Evolutionary conservation across 35 echinoderm and acorn worm species (phyloP).

Genomic region (Ophiothrix spiculata): DNA sequence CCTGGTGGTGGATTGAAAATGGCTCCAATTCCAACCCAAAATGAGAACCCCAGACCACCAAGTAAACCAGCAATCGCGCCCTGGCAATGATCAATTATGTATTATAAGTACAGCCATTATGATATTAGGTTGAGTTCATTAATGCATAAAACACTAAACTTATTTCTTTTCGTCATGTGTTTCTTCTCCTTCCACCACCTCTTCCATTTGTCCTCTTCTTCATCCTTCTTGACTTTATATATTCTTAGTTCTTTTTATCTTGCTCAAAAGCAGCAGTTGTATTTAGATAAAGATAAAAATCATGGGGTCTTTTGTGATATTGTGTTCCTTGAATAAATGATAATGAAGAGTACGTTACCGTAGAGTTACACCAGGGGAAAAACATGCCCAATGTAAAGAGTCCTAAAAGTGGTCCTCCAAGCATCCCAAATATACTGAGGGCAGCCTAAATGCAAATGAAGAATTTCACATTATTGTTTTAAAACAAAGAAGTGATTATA

Average conservation of each 20-base stretch:
- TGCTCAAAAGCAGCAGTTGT: too few species aligned
- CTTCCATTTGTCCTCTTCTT: neutral
- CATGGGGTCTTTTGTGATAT: too few species aligned
- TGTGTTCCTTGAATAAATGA: too few species aligned
- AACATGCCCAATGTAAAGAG: neutral
- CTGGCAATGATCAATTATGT: neutral
- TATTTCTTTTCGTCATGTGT: neutral
- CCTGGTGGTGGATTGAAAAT: neutral
- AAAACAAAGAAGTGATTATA: neutral
- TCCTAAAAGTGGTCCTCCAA: neutral
- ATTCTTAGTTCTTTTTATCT: too few species aligned
- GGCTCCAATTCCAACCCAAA: neutral
- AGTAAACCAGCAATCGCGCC: neutral
- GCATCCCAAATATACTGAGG: neutral
- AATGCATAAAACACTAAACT: too few species aligned
- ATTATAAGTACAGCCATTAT: neutral
- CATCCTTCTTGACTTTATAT: too few species aligned
- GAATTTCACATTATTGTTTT: neutral
- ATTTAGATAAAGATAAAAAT: too few species aligned
- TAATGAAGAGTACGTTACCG: constrained; percentile 48
- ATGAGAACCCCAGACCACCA: neutral
- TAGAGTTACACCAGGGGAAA: constrained; percentile 3
- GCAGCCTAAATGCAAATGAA: neutral
- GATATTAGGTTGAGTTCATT: too few species aligned
- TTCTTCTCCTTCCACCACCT: neutral